These are phyloP conservation scores for Aphodius sticticus DNA, from an alignment of 2,888 invertebrate species.

Conservation along the genomic window DNA sequence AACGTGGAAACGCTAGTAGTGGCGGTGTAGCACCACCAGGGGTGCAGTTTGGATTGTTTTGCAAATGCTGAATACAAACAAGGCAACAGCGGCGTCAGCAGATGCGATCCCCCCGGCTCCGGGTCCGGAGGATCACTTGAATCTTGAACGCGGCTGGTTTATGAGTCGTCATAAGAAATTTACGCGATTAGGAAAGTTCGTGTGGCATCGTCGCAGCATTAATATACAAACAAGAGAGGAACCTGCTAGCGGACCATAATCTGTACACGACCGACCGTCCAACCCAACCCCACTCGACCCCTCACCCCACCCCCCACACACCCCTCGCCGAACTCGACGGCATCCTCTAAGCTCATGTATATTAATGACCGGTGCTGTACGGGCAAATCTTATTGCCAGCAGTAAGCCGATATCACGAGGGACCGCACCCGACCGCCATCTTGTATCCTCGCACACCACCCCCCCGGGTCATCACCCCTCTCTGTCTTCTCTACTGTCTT, in stretches of 20 bases:
- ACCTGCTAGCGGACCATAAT: constrained; percentile 41
- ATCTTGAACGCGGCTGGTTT: constrained; percentile 15
- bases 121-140: constrained; percentile 9
- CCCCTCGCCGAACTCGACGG: constrained; percentile 39
- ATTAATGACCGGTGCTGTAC: constrained; percentile 60
- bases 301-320: not conserved
- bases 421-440: constrained; percentile 59
- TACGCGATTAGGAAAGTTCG: constrained; percentile 35
- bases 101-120: not conserved
- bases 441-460: constrained; percentile 53
- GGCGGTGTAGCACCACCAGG: not conserved
- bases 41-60: not conserved
- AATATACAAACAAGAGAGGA: constrained; percentile 41
- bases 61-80: not conserved
- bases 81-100: not conserved
- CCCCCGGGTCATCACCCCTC: constrained; percentile 41
- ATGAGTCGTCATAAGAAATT: constrained; percentile 36
- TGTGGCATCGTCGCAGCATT: constrained; percentile 35
- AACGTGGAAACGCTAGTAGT: not conserved
- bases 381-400: constrained; percentile 60
- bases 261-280: constrained; percentile 45
- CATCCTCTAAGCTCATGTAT: constrained; percentile 57
- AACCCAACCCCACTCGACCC: no score
- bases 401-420: constrained; percentile 59
- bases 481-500: constrained; percentile 46